These are phyloP conservation scores for Ophion obscuratus DNA, from an alignment of 2,888 invertebrate genomes.

Conservation along the genomic window DNA sequence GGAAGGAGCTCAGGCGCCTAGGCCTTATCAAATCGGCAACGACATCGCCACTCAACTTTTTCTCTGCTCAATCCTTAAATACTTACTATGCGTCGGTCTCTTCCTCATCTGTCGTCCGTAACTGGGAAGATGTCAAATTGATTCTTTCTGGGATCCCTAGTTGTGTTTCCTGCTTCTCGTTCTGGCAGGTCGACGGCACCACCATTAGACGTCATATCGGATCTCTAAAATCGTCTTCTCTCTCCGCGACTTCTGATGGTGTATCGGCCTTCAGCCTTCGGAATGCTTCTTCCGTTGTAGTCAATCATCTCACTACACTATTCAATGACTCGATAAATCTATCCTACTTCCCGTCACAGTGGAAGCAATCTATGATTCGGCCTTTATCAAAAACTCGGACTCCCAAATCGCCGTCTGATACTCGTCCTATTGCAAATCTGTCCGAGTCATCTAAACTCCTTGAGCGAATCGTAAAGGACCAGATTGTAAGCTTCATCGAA, in stretches of 20 bases:
- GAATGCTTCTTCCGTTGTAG: not conserved
- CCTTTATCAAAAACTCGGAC: not conserved
- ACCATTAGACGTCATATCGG: not conserved
- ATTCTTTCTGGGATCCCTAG: not conserved
- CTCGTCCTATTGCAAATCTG: not conserved
- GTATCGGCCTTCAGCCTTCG: not conserved
- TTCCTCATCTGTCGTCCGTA: not conserved
- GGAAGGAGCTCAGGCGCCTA: not conserved
- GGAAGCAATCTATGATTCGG: not conserved
- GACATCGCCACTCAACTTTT: not conserved
- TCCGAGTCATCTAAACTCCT: not conserved
- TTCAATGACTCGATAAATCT: slow-evolving; percentile 13
- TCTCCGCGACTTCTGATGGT: not conserved
- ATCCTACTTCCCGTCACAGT: not conserved
- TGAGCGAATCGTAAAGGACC: not conserved
- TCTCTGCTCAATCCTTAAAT: not conserved
- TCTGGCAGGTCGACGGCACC: not conserved
- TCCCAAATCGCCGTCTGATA: not conserved
- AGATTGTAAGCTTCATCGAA: not conserved
- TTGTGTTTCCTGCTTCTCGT: not conserved
- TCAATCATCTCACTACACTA: not conserved
- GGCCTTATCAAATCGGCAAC: not conserved
- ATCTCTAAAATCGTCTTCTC: not conserved
- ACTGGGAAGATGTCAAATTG: not conserved
- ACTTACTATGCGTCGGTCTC: not conserved